Evolutionary conservation across 2,113 vertebrate species (phyloP), one percentile per base, ranked within the genome.

Genomic region (Bucco capensis): DNA sequence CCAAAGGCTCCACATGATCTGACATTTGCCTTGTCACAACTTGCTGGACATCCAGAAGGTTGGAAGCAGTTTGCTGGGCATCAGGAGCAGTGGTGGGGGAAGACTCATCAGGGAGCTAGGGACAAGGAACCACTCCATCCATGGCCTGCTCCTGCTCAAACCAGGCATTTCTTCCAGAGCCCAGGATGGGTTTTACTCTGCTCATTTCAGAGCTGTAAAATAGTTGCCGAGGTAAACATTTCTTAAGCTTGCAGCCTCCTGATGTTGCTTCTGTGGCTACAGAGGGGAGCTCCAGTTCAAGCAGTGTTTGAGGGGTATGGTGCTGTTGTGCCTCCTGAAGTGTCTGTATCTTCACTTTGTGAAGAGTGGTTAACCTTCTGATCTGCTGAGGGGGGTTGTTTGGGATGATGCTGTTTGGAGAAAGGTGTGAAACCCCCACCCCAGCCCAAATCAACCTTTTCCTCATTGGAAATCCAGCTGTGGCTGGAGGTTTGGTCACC

Each of bases 21-120:
- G 94, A 93, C 86, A 94, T 90, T 96, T 78, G 86, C 91, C 91
- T 93, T 94, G 91, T 95, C 94, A 93, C 86, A 90, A 82, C 87
- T 61, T 94, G 51, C 77, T 79, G 89, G 94, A 88, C 93, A 95
- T n/a, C 73, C 94, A 93, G 91, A 72, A 95, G 95, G 91, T 30
- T 81, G 94, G 81, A 94, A 94, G 28, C 89, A 92, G 84, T 35
- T 53, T 78, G 83, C 70, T 86, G 91, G 95, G 67, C 91, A 82
- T 65, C 23, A 47, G 89, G 24, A 74, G 86, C 10, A 1, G 33
- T 5, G 7, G 67, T 22, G 54, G 5, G 3, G 73, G 86, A 78
- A 86, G 94, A 61, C n/a, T 22, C 86, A 94, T 86, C 31, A 56
- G 81, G 0, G 19, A 77, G 90, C 50, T 2, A 31, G 78, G 86